Evolutionary conservation across 2,888 invertebrate species (phyloP).

Genomic region (Rugalucina vietnamica): DNA sequence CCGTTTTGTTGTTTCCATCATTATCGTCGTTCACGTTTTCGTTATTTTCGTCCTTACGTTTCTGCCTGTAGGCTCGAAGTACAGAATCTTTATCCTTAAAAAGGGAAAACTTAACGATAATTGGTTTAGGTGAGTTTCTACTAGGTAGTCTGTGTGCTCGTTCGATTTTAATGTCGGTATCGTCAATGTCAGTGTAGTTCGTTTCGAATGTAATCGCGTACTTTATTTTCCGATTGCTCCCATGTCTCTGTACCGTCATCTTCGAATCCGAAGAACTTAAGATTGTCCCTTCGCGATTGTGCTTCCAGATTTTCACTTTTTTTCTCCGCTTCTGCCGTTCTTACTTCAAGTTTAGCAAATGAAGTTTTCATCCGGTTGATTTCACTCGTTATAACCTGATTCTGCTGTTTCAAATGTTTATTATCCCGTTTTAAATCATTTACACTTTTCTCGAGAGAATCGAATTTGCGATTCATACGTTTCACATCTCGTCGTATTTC

Average conservation of each 20-base stretch:
- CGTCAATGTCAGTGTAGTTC: not conserved
- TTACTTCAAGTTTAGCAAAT: not conserved
- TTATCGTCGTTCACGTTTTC: not conserved
- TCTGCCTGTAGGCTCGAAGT: not conserved
- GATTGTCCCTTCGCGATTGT: not conserved
- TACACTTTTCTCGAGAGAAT: not conserved
- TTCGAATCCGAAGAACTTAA: not conserved
- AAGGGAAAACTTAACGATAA: not conserved
- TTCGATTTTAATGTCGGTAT: not conserved
- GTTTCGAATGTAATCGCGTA: not conserved
- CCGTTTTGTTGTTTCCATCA: not conserved
- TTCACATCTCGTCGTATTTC: not conserved
- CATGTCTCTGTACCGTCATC: not conserved
- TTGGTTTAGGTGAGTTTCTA: not conserved
- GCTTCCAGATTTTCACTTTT: not conserved
- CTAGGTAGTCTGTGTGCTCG: not conserved
- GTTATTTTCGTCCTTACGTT: not conserved
- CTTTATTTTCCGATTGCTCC: not conserved
- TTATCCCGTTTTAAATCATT: not conserved
- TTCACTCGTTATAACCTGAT: not conserved
- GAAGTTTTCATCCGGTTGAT: not conserved
- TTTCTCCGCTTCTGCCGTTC: not conserved
- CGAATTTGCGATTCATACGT: not conserved
- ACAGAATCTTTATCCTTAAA: not conserved
- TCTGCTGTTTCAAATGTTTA: not conserved